Evolutionary conservation across 2,113 vertebrate genomes (phyloP), one percentile per base, ranked within the genome.

Genomic region (Oryzias woworae): DNA sequence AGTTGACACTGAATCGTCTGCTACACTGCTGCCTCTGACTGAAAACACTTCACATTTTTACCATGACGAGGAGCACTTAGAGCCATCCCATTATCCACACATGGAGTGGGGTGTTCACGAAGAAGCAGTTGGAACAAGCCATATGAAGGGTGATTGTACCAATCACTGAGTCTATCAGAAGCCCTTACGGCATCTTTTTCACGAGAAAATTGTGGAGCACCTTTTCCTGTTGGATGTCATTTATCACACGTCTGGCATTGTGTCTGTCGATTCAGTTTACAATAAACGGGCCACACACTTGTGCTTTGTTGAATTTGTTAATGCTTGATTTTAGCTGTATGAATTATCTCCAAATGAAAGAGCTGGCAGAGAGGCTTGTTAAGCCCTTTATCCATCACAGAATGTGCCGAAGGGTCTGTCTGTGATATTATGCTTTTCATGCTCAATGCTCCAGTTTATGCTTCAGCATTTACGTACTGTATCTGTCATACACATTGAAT

Each of bases 281-380:
- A 53, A 62, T 69, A 62, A 79, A 72, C 58, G 53, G 67, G 55
- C 66, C 66, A 59, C 81, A 73, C 74, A 71, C 23, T 60, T 62
- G 7, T 28, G 55, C 57, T 81, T 84, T 77, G 68, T 78, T 65
- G 56, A 44, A 49, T 68, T 61, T 62, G 64, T 41, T 47, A 75
- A 65, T 61, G 69, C 56, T 83, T 74, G 61, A 73, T 83, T 85
- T 77, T 58, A 75, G 58, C 17, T 46, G 46, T 71, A 60, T 80
- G 80, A 77, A 82, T 71, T 59, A 76, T 76, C 66, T 74, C 54
- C 28, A 71, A 72, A 75, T 65, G 68, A 77, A 74, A 51, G 59
- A 71, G 67, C 63, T 83, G 77, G 74, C 83, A 77, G 58, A 63
- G 49, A 66, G 58, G 81, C 79, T 78, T 78, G 73, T 77, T 82